These are phyloP conservation scores for Merops nubicus DNA, from an alignment of 2,113 vertebrate genomes.

Conservation along the genomic window DNA sequence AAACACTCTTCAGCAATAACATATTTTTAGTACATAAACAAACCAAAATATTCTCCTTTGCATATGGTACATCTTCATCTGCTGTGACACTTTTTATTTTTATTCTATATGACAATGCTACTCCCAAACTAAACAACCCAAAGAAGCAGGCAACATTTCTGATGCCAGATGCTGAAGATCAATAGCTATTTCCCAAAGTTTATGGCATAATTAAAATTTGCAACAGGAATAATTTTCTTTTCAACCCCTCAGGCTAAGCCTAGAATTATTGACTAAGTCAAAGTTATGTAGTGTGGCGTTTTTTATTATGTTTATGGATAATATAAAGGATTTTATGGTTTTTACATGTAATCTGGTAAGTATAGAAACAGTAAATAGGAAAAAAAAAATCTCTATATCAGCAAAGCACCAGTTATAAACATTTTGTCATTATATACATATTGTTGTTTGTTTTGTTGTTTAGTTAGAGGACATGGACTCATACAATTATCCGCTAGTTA, in stretches of 20 bases:
- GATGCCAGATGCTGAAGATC: slow-evolving; percentile 77
- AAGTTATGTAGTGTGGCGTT: slow-evolving; percentile 70
- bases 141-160: slow-evolving; percentile 52
- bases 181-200: slow-evolving; percentile 80
- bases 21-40: slow-evolving; percentile 52
- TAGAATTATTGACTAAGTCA: slow-evolving; percentile 79
- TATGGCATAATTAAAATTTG: slow-evolving; percentile 84
- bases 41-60: slow-evolving; percentile 56
- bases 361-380: slow-evolving; percentile 54
- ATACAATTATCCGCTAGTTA: background rate
- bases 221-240: slow-evolving; percentile 79
- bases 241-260: slow-evolving; percentile 73
- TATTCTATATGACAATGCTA: slow-evolving; percentile 45
- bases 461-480: background rate
- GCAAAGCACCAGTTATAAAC: slow-evolving; percentile 38
- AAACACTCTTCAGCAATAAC: slow-evolving; percentile 14
- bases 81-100: slow-evolving; percentile 59
- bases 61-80: slow-evolving; percentile 23
- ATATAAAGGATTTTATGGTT: slow-evolving; percentile 70
- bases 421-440: too few species aligned
- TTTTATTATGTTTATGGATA: slow-evolving; percentile 77
- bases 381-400: background rate
- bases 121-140: slow-evolving; percentile 45
- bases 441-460: too few species aligned
- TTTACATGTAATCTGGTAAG: slow-evolving; percentile 71